Evolutionary conservation across 1,140 invertebrate species (phyloP), one percentile per base, ranked within the genome.

Genomic region (Drosophila repleta): DNA sequence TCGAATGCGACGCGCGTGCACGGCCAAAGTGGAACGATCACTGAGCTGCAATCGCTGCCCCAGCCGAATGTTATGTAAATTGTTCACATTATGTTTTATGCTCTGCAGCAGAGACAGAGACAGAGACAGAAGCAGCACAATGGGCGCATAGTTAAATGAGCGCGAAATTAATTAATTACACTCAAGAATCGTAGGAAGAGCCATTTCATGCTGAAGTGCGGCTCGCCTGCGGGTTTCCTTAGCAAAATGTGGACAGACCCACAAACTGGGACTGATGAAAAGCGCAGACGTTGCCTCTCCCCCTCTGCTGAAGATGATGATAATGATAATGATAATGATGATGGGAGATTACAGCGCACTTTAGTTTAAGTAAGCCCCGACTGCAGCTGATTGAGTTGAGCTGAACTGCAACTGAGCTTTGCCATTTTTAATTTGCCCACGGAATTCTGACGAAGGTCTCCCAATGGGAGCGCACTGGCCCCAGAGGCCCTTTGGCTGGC

Each of bases 81-180:
- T 35, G 32, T 60, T 20, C 69, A 67, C 63, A 72, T 70, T 57
- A 58, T 71, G 62, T 35, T 65, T 66, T 66, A 57, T 57, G 56
- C 45, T 74, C 32, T 26, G 7, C 17, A 46, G 46, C 57, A 55
- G 48, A n/a, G n/a, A n/a, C 32, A 51, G 18, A 21, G 43, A n/a
- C 43, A 43, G 26, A 46, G 32, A 2, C 63, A 46, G 4, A 3
- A 4, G 18, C 35, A 58, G 35, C n/a, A 37, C 56, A 60, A 53
- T 56, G 37, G 39, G 7, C 24, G 41, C 35, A 37, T 21, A 49
- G 21, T 35, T 13, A 61, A 63, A 61, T 53, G 68, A 79, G 78
- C 61, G 26, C 74, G 49, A 78, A 85, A 90, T 90, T 90, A 90
- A 90, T 90, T 90, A 90, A 90, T 90, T 90, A 90, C 83, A 90